Conservation (phyloP, 2,888 invertebrate genomes). For the Caenorhabditis plicata region DNA sequence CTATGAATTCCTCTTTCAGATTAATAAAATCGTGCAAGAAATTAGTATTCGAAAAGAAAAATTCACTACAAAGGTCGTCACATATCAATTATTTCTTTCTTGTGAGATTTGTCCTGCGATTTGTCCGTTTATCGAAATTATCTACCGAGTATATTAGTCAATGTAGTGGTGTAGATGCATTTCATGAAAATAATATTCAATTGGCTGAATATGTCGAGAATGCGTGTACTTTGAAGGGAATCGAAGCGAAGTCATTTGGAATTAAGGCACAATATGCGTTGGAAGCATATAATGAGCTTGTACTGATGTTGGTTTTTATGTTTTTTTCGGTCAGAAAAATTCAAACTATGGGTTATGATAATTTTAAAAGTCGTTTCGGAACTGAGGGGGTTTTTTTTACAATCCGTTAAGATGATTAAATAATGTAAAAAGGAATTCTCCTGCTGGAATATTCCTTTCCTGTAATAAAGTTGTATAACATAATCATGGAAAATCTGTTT, state of each 20-base stretch:
- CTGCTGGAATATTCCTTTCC: no score
- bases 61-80: conserved; percentile 16
- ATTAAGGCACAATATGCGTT: conserved; percentile 79
- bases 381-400: no score
- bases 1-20: no score
- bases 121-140: conserved; percentile 7
- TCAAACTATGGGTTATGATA: no score
- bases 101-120: conserved; percentile 22
- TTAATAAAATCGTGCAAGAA: conserved; percentile 21
- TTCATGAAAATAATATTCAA: conserved; percentile 91
- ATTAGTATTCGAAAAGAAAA: conserved; percentile 19
- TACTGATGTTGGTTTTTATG: conserved; percentile 74
- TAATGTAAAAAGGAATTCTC: no score
- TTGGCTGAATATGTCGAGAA: conserved; percentile 68
- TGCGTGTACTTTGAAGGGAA: conserved; percentile 74
- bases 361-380: no score
- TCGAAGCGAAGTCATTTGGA: conserved; percentile 35
- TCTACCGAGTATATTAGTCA: conserved; percentile 11
- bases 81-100: conserved; percentile 33
- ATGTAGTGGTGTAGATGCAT: conserved; percentile 85
- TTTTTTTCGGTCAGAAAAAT: neutral
- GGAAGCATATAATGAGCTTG: conserved; percentile 78
- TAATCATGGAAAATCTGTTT: no score
- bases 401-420: no score
- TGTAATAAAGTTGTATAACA: no score